A percentile compares a stretch with the other conserved stretches of the same genome.
Conservation (phyloP, 2,888 invertebrate genomes). For the Ophioninae sp. region DNA sequence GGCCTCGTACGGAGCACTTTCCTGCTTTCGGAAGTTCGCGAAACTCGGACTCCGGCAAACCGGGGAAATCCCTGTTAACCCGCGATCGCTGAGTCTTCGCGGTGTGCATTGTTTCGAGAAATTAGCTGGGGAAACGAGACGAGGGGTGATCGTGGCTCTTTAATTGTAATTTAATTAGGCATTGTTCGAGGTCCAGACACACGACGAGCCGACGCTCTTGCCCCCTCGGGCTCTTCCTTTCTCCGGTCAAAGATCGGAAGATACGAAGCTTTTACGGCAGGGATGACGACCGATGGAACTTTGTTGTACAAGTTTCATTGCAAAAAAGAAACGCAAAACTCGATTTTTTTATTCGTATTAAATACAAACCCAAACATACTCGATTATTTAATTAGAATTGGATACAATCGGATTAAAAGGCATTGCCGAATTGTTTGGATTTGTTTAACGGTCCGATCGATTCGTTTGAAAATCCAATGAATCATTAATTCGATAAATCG, state of each 20-base stretch:
- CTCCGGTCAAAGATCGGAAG: conserved; percentile 48
- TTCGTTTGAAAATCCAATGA: too few relatives aligned
- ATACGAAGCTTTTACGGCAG: conserved; percentile 23
- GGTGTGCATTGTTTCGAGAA: conserved; percentile 60
- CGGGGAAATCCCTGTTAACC: conserved; percentile 4
- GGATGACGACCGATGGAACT: background rate
- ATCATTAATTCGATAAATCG: too few relatives aligned
- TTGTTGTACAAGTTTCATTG: too few relatives aligned
- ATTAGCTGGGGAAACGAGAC: conserved; percentile 52
- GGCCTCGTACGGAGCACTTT: conserved; percentile 46
- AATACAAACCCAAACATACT: too few relatives aligned
- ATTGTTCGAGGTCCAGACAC: conserved; percentile 65
- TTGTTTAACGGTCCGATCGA: too few relatives aligned
- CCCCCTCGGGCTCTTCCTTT: background rate
- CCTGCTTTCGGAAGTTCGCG: conserved; percentile 46
- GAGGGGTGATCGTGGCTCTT: conserved; percentile 63
- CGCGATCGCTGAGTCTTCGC: conserved; percentile 11
- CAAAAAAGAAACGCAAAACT: too few relatives aligned
- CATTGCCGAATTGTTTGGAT: too few relatives aligned
- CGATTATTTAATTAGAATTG: too few relatives aligned
- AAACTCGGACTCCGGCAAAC: background rate
- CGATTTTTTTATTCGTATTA: too few relatives aligned
- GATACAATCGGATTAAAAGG: too few relatives aligned
- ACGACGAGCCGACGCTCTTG: conserved; percentile 26
- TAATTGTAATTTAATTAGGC: conserved; percentile 74